These are phyloP conservation scores for Smittia aterrima DNA, from an alignment of 2,888 invertebrate genomes.

Conservation along the genomic window DNA sequence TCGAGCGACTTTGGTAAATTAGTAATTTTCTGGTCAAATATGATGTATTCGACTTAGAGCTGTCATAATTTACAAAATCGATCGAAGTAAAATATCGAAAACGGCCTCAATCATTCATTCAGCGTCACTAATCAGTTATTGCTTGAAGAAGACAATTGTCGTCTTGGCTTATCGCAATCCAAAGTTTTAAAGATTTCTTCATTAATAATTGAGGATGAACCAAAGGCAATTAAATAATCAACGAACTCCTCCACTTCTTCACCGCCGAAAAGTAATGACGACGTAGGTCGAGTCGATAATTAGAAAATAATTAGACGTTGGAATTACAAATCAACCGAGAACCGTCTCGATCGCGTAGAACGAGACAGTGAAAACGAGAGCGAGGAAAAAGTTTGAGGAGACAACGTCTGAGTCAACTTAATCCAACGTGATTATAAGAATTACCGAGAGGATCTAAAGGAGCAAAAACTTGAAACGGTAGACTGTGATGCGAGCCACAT, in stretches of 20 bases:
- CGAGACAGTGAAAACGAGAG: background rate
- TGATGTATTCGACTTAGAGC: constrained; percentile 27
- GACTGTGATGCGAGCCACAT: constrained; percentile 13
- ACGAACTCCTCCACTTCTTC: background rate
- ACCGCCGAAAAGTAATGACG: background rate
- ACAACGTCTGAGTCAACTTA: constrained; percentile 38
- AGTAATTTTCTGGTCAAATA: constrained; percentile 6
- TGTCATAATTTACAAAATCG: constrained; percentile 22
- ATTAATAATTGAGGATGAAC: background rate
- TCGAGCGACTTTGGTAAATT: background rate
- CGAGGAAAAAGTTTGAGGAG: constrained; percentile 36
- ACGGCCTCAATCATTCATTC: background rate
- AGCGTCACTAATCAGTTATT: constrained; percentile 2
- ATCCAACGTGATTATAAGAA: constrained; percentile 41
- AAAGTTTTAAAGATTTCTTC: background rate
- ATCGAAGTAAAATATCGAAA: background rate
- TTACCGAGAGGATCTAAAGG: constrained; percentile 9
- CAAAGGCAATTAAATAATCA: background rate
- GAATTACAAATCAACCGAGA: constrained; percentile 31
- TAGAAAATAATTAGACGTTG: constrained; percentile 34
- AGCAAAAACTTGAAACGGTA: background rate
- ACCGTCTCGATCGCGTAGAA: constrained; percentile 5
- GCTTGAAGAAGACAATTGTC: background rate
- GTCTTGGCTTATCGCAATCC: constrained; percentile 15
- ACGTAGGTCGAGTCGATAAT: background rate